Evolutionary conservation across 2,888 invertebrate genomes (phyloP).

Genomic region (Crematogaster levior): DNA sequence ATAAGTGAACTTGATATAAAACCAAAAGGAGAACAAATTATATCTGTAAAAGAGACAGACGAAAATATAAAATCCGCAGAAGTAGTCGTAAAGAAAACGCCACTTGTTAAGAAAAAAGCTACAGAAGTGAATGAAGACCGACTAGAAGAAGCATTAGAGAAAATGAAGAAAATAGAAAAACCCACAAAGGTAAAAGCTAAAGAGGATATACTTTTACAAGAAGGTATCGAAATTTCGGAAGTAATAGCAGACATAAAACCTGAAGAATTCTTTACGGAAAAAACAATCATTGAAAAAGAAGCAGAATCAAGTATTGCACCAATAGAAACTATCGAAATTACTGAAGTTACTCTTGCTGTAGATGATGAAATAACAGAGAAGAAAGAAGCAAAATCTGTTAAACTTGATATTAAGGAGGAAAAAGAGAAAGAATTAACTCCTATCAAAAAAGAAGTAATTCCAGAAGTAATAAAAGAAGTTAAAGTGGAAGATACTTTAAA

Average conservation of each 20-base stretch:
- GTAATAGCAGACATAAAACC: conserved; percentile 63
- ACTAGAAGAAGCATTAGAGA: conserved; percentile 76
- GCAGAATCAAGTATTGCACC: conserved; percentile 52
- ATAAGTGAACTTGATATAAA: conserved; percentile 60
- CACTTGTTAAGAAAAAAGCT: conserved; percentile 71
- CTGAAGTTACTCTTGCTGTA: neutral
- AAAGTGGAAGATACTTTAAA: conserved; percentile 64
- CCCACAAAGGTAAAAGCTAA: conserved; percentile 65
- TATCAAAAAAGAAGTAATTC: conserved; percentile 56
- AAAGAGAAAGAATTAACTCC: conserved; percentile 15
- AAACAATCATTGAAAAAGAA: conserved; percentile 63
- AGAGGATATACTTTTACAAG: conserved; percentile 62
- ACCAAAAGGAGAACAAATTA: conserved; percentile 70
- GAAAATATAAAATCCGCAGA: conserved; percentile 61
- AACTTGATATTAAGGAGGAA: conserved; percentile 67
- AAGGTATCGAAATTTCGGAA: conserved; percentile 71
- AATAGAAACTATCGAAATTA: conserved; percentile 5
- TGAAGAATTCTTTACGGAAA: conserved; percentile 67
- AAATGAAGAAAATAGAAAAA: conserved; percentile 81
- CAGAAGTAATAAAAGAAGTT: conserved; percentile 66
- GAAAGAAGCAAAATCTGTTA: conserved; percentile 63
- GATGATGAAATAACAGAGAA: conserved; percentile 79
- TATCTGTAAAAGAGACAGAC: conserved; percentile 65
- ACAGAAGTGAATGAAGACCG: conserved; percentile 62
- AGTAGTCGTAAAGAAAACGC: conserved; percentile 67